phyloP scores from a whole-genome alignment of 2,888 invertebrate genomes.

The Eudemis profundana region DNA sequence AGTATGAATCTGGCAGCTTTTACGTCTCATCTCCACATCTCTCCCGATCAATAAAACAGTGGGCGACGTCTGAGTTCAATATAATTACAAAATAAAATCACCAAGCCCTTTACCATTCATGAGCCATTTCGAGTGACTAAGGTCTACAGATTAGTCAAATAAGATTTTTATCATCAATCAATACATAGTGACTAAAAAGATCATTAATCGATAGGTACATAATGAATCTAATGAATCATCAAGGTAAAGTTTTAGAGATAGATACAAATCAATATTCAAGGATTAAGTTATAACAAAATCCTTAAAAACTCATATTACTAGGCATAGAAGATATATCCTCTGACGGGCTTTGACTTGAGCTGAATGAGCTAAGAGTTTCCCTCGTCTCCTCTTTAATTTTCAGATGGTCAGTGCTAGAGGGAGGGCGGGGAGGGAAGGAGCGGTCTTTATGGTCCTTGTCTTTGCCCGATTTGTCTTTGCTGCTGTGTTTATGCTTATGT shows the following conservation, averaged over 20 bases:
- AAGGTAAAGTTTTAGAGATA: neutral
- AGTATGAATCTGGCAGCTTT: too few species aligned
- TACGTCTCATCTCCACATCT: too few species aligned
- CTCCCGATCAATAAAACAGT: too few species aligned
- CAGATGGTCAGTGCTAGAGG: conserved; percentile 78
- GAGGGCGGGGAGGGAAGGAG: conserved; percentile 62
- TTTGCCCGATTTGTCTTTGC: conserved; percentile 69
- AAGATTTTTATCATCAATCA: too few species aligned
- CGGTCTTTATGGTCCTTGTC: conserved; percentile 83
- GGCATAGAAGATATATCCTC: conserved; percentile 77
- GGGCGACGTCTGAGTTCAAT: too few species aligned
- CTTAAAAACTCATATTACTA: conserved; percentile 76
- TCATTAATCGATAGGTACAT: too few species aligned
- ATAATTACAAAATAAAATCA: too few species aligned
- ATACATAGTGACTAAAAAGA: too few species aligned
- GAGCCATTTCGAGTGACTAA: too few species aligned
- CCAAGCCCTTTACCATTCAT: too few species aligned
- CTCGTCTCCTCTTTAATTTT: conserved; percentile 90
- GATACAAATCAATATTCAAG: neutral
- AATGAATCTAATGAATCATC: neutral
- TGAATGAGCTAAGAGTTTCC: conserved; percentile 90
- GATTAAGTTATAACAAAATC: conserved; percentile 6
- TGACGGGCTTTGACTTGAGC: conserved; percentile 91
- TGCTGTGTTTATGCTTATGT: conserved; percentile 94
- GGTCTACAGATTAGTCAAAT: too few species aligned